Conservation (phyloP, 2,797 vertebrate species). For the Silurus aristotelis region DNA sequence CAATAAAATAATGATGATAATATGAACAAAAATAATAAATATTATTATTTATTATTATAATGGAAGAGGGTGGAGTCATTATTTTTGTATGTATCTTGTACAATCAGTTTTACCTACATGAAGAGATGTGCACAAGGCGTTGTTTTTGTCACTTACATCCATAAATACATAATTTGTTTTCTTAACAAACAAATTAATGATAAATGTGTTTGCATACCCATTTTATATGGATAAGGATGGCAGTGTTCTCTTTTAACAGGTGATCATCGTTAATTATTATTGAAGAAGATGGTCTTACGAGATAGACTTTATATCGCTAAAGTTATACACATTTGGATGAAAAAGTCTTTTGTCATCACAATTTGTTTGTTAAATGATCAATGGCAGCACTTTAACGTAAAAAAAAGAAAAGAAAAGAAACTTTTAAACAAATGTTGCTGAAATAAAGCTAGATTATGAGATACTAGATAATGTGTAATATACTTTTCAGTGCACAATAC, state of each 20-base stretch:
- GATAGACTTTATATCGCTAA: not conserved
- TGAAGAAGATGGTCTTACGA: not conserved
- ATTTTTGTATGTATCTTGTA: not conserved
- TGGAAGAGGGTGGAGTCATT: not conserved
- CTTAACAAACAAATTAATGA: not conserved
- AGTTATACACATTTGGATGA: not conserved
- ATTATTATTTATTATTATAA: no score
- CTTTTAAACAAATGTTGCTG: not conserved
- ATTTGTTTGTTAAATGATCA: not conserved
- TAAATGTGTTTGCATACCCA: not conserved
- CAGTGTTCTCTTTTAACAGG: not conserved
- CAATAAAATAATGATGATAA: no score
- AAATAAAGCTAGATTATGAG: not conserved
- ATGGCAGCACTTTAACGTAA: not conserved
- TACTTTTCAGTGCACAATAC: not conserved
- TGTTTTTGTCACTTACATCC: not conserved
- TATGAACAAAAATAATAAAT: no score
- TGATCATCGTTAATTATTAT: not conserved
- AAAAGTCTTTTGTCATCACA: no score
- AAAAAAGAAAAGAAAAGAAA: not conserved
- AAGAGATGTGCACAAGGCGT: not conserved
- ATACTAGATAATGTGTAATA: not conserved
- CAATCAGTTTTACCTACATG: not conserved
- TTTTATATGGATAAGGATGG: not conserved
- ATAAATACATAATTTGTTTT: not conserved